phyloP scores from a whole-genome alignment of 1,140 invertebrate genomes.

The Drosophila hydei region DNA sequence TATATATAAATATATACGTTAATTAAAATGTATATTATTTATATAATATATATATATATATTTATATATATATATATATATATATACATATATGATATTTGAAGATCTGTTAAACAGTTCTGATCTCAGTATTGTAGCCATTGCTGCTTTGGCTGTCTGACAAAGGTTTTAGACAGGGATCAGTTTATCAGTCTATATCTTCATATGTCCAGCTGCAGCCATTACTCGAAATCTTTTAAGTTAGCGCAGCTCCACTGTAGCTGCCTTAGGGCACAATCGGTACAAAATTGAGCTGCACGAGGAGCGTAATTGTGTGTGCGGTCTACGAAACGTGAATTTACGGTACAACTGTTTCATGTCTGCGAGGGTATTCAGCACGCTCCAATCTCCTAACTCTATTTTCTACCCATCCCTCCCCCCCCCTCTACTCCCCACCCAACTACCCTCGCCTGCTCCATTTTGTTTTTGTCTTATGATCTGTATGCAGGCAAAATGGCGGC shows the following conservation, averaged over 20 bases:
- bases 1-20: too few species aligned
- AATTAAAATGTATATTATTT: too few species aligned
- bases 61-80: too few species aligned
- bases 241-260: slow-evolving; percentile 4
- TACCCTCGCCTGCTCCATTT: slow-evolving; percentile 1
- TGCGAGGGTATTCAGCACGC: not conserved
- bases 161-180: too few species aligned
- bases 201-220: too few species aligned
- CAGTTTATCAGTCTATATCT: too few species aligned
- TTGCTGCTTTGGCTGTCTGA: too few species aligned
- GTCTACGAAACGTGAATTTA: not conserved
- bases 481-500: slow-evolving; percentile 16
- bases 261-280: slow-evolving; percentile 1
- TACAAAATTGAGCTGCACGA: not conserved
- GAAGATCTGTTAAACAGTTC: too few species aligned
- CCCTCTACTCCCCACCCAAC: not conserved
- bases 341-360: not conserved
- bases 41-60: too few species aligned
- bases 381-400: not conserved
- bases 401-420: not conserved
- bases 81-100: too few species aligned
- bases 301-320: too few species aligned
- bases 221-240: not conserved
- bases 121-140: too few species aligned
- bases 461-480: slow-evolving; percentile 18